Conservation (phyloP, 2,113 vertebrate genomes). For the Bothrops jararaca region DNA sequence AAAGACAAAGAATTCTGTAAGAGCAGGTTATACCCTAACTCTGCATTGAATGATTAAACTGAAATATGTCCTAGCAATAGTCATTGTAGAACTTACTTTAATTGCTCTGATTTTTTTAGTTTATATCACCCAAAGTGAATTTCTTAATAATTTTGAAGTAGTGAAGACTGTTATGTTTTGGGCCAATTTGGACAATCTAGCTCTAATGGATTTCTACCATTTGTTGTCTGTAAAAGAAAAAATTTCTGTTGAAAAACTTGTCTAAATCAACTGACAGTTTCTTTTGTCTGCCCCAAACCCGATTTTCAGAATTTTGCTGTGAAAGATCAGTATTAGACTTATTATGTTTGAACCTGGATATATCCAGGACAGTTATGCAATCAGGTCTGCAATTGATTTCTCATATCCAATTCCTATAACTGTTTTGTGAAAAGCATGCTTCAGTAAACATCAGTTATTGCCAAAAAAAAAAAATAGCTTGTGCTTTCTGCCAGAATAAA, state of each 20-base stretch:
- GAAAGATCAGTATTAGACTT: neutral
- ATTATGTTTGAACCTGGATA: neutral
- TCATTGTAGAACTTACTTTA: neutral
- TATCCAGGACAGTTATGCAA: neutral
- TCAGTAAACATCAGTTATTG: neutral
- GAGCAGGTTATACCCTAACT: neutral
- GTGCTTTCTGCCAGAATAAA: neutral
- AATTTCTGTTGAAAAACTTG: neutral
- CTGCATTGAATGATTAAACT: slow-evolving; percentile 14
- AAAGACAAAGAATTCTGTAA: neutral
- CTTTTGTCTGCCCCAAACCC: neutral
- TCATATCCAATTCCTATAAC: neutral
- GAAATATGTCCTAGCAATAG: slow-evolving; percentile 5
- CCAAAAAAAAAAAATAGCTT: neutral
- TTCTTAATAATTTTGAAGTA: neutral
- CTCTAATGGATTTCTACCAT: neutral
- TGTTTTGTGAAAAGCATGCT: neutral
- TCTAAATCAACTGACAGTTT: neutral
- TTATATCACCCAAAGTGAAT: neutral
- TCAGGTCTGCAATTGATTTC: neutral
- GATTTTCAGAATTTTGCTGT: neutral
- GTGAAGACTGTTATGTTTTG: neutral
- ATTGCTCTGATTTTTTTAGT: neutral
- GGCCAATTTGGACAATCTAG: neutral
- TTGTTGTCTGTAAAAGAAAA: neutral